Evolutionary conservation across 2,797 vertebrate genomes (phyloP), one percentile per base, ranked within the genome.

Genomic region (Poliocrania exsul): DNA sequence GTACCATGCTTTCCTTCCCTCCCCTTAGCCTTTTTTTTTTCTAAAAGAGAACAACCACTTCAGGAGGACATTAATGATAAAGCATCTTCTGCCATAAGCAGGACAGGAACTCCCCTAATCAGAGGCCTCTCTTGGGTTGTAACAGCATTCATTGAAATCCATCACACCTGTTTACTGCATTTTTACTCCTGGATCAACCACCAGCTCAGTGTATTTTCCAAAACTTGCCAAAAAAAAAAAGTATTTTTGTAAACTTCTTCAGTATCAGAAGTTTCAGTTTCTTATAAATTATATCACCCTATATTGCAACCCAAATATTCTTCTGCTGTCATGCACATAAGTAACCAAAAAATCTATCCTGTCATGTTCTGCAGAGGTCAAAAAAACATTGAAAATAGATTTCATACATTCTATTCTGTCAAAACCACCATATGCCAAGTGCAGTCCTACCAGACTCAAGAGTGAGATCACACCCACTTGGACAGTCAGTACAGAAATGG

Each of bases 21-120:
- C 5, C 7, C 5, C 2, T 10, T 6, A 3, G 10, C 11, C 2
- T 1, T 0, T 23, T 4, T 33, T 25, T 37, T 26, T 28, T 38
- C 44, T 57, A 25, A 28, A 35, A 58, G 16, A 18, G 6, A 50
- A 65, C 19, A 16, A 12, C 4, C 19, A 78, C 11, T 67, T 83
- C 2, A 47, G 29, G 6, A 84, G 18, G 84, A 47, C 3, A 16
- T 38, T 33, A 53, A 2, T 74, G 57, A 44, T 38, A 60, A 31
- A 26, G 5, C 9, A 6, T 2, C 15, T 65, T 73, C 67, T 44
- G 12, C 17, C 20, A 28, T 9, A 51, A 79, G 31, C 42, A 81
- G 70, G 42, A 38, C 54, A 82, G 44, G 40, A 86, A 60, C 7
- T 83, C 15, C 40, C 29, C 49, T 46, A 70, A 44, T 29, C 33